Conservation (phyloP, 2,888 invertebrate genomes). For the Agrotis exclamationis region DNA sequence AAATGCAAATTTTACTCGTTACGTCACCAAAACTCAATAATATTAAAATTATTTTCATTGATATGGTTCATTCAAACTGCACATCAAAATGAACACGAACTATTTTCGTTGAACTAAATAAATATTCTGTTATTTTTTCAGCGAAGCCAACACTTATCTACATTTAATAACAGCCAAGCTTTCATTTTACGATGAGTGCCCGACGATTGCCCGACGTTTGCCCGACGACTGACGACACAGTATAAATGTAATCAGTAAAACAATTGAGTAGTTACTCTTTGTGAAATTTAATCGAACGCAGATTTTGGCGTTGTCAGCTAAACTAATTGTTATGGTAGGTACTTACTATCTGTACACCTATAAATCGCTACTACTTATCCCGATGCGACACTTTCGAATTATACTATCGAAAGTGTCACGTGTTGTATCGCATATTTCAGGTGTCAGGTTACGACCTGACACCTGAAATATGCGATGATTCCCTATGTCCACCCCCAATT, state of each 20-base stretch:
- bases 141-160: conserved; percentile 7
- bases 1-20: not conserved
- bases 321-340: not conserved
- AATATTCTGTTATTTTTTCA: conserved; percentile 8
- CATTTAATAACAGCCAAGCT: conserved; percentile 3
- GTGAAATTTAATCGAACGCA: not conserved
- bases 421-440: too few species aligned
- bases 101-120: not conserved
- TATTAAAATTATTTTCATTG: not conserved
- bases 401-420: too few species aligned
- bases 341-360: too few species aligned
- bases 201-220: conserved; percentile 2
- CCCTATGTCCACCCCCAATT: too few species aligned
- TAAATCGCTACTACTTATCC: too few species aligned
- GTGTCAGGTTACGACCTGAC: too few species aligned
- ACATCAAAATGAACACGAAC: not conserved
- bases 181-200: conserved; percentile 33
- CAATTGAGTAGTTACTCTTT: not conserved
- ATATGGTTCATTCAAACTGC: not conserved
- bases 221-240: not conserved
- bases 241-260: not conserved
- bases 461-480: too few species aligned
- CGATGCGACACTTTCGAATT: too few species aligned
- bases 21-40: not conserved
- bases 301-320: not conserved